Evolutionary conservation across 2,888 invertebrate genomes (phyloP).

Genomic region (Dichetophora obliterata): DNA sequence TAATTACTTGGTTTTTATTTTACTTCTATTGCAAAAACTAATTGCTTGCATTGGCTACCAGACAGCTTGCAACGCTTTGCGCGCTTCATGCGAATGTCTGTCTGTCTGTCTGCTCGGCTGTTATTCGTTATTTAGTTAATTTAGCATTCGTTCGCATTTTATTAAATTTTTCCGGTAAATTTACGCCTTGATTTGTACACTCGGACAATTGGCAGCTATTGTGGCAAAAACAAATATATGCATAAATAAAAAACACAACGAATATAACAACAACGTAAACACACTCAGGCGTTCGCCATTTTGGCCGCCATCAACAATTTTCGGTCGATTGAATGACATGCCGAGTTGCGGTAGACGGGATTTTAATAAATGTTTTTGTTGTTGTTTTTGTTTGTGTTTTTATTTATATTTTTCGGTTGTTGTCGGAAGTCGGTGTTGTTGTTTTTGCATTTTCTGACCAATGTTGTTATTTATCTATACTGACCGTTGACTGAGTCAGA

Average conservation of each 20-base stretch:
- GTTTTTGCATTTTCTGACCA: slow-evolving; percentile 12
- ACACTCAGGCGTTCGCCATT: slow-evolving; percentile 43
- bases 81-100: not conserved
- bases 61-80: not conserved
- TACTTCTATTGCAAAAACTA: not conserved
- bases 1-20: not conserved
- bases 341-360: not conserved
- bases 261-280: slow-evolving; percentile 5
- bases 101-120: not conserved
- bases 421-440: too few relatives aligned
- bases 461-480: slow-evolving; percentile 4
- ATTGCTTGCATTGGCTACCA: not conserved
- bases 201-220: slow-evolving; percentile 38
- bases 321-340: slow-evolving; percentile 41
- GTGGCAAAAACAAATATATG: not conserved
- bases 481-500: slow-evolving; percentile 19
- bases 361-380: not conserved
- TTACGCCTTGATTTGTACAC: slow-evolving; percentile 37
- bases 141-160: slow-evolving; percentile 41
- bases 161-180: slow-evolving; percentile 40
- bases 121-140: slow-evolving; percentile 39
- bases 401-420: not conserved
- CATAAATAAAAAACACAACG: slow-evolving; percentile 18
- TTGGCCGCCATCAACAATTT: slow-evolving; percentile 45
- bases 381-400: not conserved